A percentile compares a stretch with the other conserved stretches of the same genome.
Conservation (phyloP, 92 coral and sea anemone genomes). For the Micromussa lordhowensis region DNA sequence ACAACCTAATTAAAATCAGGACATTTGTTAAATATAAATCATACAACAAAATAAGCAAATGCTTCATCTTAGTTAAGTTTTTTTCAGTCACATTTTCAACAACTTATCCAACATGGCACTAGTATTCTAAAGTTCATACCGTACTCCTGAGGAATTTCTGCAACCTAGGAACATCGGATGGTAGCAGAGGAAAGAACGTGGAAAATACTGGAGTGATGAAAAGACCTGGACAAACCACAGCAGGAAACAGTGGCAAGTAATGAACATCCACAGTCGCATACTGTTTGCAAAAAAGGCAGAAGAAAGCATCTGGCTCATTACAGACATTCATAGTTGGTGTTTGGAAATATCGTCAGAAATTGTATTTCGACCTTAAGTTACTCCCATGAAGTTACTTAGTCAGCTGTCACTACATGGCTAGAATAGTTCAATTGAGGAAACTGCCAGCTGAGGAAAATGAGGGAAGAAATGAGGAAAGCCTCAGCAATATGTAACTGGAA, state of each 20-base stretch:
- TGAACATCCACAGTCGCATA: conserved; percentile 95
- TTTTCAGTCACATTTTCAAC: neutral
- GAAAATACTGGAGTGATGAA: conserved; percentile 90
- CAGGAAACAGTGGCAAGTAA: conserved; percentile 82
- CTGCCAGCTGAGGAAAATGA: too few species aligned
- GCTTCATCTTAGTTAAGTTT: neutral
- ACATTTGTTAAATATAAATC: neutral
- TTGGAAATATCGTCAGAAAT: too few species aligned
- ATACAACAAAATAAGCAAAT: neutral
- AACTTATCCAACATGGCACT: neutral
- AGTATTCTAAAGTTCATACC: conserved; percentile 34
- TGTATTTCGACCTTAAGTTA: too few species aligned
- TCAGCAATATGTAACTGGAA: too few species aligned
- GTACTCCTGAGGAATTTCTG: conserved; percentile 82
- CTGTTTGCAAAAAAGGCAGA: conserved; percentile 59
- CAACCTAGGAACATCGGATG: conserved; percentile 91
- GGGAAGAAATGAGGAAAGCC: too few species aligned
- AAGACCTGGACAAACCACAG: conserved; percentile 87
- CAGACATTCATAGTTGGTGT: neutral
- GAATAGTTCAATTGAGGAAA: too few species aligned
- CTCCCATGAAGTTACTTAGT: too few species aligned
- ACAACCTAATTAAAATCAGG: neutral
- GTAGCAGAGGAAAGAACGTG: conserved; percentile 85
- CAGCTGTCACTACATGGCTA: too few species aligned
- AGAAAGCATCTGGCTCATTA: too few species aligned